Conservation (phyloP, 2,113 vertebrate species). For the Galemys pyrenaicus region DNA sequence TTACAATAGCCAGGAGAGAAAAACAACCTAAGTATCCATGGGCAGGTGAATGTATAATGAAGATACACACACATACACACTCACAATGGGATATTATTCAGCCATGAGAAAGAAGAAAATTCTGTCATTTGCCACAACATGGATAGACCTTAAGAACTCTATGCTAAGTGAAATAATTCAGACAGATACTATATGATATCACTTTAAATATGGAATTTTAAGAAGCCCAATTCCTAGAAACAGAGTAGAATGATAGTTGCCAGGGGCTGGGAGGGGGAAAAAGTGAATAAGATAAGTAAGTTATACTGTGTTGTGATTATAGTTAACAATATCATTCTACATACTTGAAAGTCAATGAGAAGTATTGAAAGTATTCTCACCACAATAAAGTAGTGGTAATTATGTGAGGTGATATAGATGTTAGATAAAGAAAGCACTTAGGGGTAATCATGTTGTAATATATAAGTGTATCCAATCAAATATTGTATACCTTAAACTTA, state of each 20-base stretch:
- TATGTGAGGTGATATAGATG: not conserved
- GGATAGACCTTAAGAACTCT: not conserved
- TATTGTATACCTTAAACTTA: not conserved
- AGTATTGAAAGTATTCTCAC: not conserved
- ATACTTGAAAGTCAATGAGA: not conserved
- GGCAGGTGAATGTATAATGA: not conserved
- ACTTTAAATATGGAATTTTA: not conserved
- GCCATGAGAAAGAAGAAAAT: not conserved
- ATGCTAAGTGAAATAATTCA: not conserved
- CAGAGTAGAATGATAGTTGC: not conserved
- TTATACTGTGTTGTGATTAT: not conserved
- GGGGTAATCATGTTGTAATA: not conserved
- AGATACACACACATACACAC: not conserved
- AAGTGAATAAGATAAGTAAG: not conserved
- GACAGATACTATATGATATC: not conserved
- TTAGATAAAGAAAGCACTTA: not conserved
- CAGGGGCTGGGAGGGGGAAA: not conserved
- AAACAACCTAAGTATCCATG: not conserved
- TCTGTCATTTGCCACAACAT: not conserved
- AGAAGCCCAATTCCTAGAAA: not conserved
- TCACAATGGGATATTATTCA: not conserved
- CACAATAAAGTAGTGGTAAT: constrained; percentile 6
- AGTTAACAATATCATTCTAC: not conserved
- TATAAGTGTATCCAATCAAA: not conserved
- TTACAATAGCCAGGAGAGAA: not conserved